phyloP scores from a whole-genome alignment of 1,140 invertebrate genomes.

The Saccostrea cuccullata region DNA sequence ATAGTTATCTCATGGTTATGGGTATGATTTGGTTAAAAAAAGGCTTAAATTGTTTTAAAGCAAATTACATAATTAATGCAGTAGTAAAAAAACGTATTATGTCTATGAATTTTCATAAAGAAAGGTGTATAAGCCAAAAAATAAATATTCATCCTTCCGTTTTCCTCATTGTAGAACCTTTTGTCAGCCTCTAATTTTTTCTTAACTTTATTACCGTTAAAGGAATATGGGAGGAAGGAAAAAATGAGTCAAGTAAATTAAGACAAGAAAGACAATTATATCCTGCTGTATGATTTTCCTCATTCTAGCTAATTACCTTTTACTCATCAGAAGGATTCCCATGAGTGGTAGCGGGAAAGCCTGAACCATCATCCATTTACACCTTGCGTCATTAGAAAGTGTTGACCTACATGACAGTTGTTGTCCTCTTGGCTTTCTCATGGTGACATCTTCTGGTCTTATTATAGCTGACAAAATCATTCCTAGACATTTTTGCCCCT shows the following conservation, averaged over 20 bases:
- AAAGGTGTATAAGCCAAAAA: no score
- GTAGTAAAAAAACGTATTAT: not conserved
- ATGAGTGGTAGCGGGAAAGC: not conserved
- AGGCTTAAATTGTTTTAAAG: not conserved
- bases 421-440: not conserved
- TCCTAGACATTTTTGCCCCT: not conserved
- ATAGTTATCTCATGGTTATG: slow-evolving; percentile 6
- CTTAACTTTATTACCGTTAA: slow-evolving; percentile 6
- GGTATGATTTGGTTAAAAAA: slow-evolving; percentile 2
- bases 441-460: not conserved
- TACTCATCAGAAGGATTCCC: slow-evolving; percentile 8
- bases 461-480: not conserved
- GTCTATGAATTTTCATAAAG: no score
- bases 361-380: slow-evolving; percentile 11
- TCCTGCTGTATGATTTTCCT: slow-evolving; percentile 25
- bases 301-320: slow-evolving; percentile 31
- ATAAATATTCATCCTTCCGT: not conserved
- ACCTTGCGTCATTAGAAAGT: slow-evolving; percentile 1
- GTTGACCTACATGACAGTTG: not conserved
- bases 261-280: not conserved
- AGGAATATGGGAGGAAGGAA: slow-evolving; percentile 8
- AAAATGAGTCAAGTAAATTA: slow-evolving; percentile 1
- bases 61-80: slow-evolving; percentile 9
- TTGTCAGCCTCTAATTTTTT: not conserved
- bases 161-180: not conserved